A percentile compares a stretch with the other conserved stretches of the same genome.
These are phyloP conservation scores for Hoplodrina blanda DNA, from an alignment of 2,888 invertebrate species.

Conservation along the genomic window DNA sequence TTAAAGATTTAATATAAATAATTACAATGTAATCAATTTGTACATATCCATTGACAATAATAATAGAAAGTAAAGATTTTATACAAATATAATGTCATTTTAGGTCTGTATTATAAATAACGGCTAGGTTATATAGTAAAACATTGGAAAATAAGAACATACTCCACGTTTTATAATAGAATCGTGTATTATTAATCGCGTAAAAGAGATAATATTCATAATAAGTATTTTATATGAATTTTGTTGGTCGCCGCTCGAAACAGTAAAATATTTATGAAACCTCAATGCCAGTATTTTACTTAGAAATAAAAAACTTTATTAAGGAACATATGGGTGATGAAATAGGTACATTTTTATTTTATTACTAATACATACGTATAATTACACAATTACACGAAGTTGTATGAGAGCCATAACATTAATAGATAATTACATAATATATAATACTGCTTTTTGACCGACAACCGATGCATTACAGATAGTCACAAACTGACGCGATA, in stretches of 20 bases:
- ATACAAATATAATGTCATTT: slow-evolving; percentile 89
- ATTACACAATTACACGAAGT: slow-evolving; percentile 69
- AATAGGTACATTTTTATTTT: slow-evolving; percentile 63
- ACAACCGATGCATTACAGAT: slow-evolving; percentile 2
- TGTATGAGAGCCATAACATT: slow-evolving; percentile 68
- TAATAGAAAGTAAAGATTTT: slow-evolving; percentile 88
- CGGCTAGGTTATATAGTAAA: slow-evolving; percentile 76
- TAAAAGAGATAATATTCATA: slow-evolving; percentile 54
- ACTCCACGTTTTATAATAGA: slow-evolving; percentile 66
- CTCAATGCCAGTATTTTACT: slow-evolving; percentile 87
- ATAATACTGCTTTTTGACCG: slow-evolving; percentile 52
- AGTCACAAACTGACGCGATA: slow-evolving; percentile 19
- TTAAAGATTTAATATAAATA: slow-evolving; percentile 89
- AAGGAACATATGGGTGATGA: slow-evolving; percentile 81
- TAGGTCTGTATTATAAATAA: slow-evolving; percentile 81
- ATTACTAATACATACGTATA: slow-evolving; percentile 66
- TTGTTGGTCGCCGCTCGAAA: slow-evolving; percentile 61
- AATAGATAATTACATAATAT: slow-evolving; percentile 32
- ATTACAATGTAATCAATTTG: slow-evolving; percentile 87
- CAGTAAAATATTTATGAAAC: slow-evolving; percentile 74
- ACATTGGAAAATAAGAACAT: slow-evolving; percentile 80
- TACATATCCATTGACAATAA: slow-evolving; percentile 88
- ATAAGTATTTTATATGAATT: slow-evolving; percentile 49
- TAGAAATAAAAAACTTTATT: slow-evolving; percentile 86
- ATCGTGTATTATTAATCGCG: slow-evolving; percentile 59